These are phyloP conservation scores for Mantis religiosa DNA, from an alignment of 2,888 invertebrate genomes.

Conservation along the genomic window DNA sequence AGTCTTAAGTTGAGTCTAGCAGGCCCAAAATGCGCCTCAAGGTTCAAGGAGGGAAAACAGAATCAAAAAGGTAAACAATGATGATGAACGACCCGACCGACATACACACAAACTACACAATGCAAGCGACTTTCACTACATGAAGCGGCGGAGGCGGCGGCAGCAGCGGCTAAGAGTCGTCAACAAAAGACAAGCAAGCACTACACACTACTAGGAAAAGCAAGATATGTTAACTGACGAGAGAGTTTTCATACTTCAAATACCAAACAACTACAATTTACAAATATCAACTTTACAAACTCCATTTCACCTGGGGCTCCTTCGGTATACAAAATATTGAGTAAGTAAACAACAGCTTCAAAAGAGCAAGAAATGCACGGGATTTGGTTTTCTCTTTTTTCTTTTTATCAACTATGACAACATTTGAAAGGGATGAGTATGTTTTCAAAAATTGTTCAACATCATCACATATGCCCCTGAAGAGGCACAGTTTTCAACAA, in stretches of 20 bases:
- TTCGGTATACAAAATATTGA: conserved; percentile 31
- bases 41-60: not conserved
- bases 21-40: conserved; percentile 25
- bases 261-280: conserved; percentile 29
- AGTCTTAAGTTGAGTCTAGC: conserved; percentile 29
- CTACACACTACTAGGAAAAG: not conserved
- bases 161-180: no score
- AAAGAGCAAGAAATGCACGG: not conserved
- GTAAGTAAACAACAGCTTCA: conserved; percentile 28
- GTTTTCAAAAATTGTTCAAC: conserved; percentile 10
- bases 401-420: not conserved
- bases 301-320: not conserved
- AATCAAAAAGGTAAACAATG: not conserved
- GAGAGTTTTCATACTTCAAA: conserved; percentile 15
- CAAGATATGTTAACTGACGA: conserved; percentile 18
- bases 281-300: conserved; percentile 26
- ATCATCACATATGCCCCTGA: not conserved
- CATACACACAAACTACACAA: not conserved
- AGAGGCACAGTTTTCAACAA: conserved; percentile 20
- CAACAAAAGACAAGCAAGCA: not conserved
- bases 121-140: not conserved
- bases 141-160: no score
- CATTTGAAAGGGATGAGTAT: conserved; percentile 10
- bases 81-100: no score
- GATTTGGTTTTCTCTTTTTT: not conserved